Evolutionary conservation across 2,113 vertebrate species (phyloP), one percentile per base, ranked within the genome.

Genomic region (Hirundichthys speculiger): DNA sequence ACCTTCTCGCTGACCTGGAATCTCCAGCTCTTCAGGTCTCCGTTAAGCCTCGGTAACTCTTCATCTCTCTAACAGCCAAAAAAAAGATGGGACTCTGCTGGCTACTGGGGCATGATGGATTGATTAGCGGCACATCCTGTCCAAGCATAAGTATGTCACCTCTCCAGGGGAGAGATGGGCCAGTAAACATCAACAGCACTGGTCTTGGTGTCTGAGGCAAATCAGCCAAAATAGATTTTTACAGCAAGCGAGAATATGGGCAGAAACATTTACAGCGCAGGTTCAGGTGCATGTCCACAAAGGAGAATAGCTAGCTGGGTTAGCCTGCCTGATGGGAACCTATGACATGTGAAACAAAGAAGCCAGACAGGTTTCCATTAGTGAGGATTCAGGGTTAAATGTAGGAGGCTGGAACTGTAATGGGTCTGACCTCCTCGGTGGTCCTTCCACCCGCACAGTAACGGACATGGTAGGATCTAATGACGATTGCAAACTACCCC

Each of bases 61-160:
- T 65, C 18, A 57, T 85, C 80, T 82, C 62, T 60, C 66, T 81
- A 77, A 84, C 82, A 73, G 77, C 65, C 60, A 61, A 73, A 68
- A 83, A 66, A 79, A 76, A 79, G 68, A 25, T 39, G 8, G 2
- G 38, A 76, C 65, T 79, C 77, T 15, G 11, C 2, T 19, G 84
- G 39, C 48, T 39, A 10, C 6, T 0, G 62, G 38, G 42, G 68
- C 39, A 5, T 72, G 71, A 43, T 79, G 38, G 67, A 88, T 73
- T 86, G 85, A 87, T 88, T 79, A 68, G 70, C 57, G 71, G 53
- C 75, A 42, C 70, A 46, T 43, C 73, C 50, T 41, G 61, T 81
- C 77, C 66, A 77, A 73, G 72, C 74, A 74, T 80, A 86, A 85
- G 80, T 81, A 56, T 89, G 83, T 84, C 86, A 84, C 71, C 73